Conservation (phyloP, 2,888 invertebrate species). For the Elysia crispata region DNA sequence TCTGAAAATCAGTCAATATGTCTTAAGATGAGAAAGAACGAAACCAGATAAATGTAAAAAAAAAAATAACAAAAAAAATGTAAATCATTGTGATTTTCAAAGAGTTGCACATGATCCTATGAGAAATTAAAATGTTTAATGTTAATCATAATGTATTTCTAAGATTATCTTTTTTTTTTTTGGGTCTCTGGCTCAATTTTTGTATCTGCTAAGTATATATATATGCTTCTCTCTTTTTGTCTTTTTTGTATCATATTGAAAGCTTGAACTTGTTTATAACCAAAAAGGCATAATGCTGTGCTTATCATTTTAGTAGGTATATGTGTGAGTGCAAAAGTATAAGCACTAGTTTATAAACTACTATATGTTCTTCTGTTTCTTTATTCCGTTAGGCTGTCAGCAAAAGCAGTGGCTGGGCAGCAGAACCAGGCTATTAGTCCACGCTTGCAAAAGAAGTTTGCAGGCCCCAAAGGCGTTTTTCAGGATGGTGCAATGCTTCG, state of each 20-base stretch:
- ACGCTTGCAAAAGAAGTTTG: constrained; percentile 38
- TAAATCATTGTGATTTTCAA: neutral
- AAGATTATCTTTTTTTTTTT: neutral
- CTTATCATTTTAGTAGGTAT: too few relatives aligned
- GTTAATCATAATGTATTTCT: neutral
- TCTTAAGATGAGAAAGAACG: too few relatives aligned
- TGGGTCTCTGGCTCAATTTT: neutral
- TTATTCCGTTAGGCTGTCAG: constrained; percentile 29
- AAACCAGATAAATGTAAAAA: too few relatives aligned
- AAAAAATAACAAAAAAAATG: neutral
- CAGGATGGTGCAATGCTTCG: too few relatives aligned
- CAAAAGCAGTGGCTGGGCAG: constrained; percentile 27
- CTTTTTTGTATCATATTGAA: neutral
- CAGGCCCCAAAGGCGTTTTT: too few relatives aligned
- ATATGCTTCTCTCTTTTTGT: neutral
- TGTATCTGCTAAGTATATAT: neutral
- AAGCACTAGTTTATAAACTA: too few relatives aligned
- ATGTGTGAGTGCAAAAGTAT: too few relatives aligned
- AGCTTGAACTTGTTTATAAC: too few relatives aligned
- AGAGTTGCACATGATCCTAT: neutral
- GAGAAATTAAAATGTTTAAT: too few relatives aligned
- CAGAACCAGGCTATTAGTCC: constrained; percentile 39
- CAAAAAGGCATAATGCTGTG: too few relatives aligned
- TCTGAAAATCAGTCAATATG: too few relatives aligned
- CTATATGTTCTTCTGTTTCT: too few relatives aligned